These are phyloP conservation scores for Hypotaenidia okinawae DNA, from an alignment of 2,797 vertebrate genomes.

Conservation along the genomic window DNA sequence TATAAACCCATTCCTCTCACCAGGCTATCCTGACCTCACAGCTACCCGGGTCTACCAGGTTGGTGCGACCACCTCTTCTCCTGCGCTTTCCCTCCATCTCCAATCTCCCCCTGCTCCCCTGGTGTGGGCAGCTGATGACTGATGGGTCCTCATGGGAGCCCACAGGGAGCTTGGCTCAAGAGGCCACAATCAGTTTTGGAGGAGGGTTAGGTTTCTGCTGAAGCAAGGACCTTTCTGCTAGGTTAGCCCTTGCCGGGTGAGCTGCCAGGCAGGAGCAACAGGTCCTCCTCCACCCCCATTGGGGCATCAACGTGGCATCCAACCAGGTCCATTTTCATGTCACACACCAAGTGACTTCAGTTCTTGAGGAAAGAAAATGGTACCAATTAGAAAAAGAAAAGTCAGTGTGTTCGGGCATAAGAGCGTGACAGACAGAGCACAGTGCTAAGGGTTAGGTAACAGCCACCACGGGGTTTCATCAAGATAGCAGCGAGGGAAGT, in stretches of 20 bases:
- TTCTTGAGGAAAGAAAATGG: background rate
- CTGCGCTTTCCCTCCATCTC: background rate
- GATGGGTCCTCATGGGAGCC: rapidly evolving
- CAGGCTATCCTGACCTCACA: background rate
- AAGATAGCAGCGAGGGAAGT: background rate
- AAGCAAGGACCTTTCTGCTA: rapidly evolving
- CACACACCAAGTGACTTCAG: background rate
- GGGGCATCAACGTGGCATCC: background rate
- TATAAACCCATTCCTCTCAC: background rate
- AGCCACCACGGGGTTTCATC: background rate
- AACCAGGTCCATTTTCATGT: background rate
- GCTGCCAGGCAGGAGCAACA: background rate
- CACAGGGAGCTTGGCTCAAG: background rate
- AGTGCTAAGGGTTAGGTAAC: background rate
- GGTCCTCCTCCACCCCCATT: background rate
- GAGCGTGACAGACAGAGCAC: background rate
- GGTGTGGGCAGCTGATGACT: background rate
- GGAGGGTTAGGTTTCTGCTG: background rate
- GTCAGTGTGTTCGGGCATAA: background rate
- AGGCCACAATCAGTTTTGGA: background rate
- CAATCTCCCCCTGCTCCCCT: background rate
- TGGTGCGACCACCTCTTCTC: background rate
- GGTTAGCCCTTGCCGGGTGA: too few species aligned
- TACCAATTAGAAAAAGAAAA: background rate
- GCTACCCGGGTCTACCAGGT: background rate